These are phyloP conservation scores for Microplitis deprimator DNA, from an alignment of 2,888 invertebrate species.

Conservation along the genomic window DNA sequence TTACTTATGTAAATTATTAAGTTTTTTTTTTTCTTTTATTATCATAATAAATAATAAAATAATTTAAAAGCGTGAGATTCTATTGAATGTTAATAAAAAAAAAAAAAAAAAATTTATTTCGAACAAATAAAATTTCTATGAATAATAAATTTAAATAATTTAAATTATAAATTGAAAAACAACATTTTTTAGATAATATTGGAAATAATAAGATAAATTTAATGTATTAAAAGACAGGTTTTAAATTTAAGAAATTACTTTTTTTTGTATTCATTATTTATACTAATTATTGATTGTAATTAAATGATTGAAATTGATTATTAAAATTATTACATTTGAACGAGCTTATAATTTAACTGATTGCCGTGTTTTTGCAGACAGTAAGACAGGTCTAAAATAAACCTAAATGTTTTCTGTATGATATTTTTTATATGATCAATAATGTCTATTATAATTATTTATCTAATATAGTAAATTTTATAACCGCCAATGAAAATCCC, in stretches of 20 bases:
- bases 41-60: constrained; percentile 17
- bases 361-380: constrained; percentile 54
- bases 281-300: constrained; percentile 13
- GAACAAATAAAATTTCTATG: background rate
- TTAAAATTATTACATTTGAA: constrained; percentile 4
- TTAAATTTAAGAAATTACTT: background rate
- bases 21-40: constrained; percentile 28
- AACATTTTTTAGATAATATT: background rate
- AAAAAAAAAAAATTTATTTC: background rate
- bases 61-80: constrained; percentile 17
- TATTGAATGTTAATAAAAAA: constrained; percentile 10
- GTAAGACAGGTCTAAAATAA: constrained; percentile 61
- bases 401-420: constrained; percentile 49
- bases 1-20: constrained; percentile 44
- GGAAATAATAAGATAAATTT: background rate
- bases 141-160: background rate
- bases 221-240: too few species aligned
- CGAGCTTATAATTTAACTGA: constrained; percentile 51
- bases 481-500: constrained; percentile 27
- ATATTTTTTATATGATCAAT: constrained; percentile 57
- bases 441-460: constrained; percentile 39
- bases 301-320: constrained; percentile 21
- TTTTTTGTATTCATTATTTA: constrained; percentile 22
- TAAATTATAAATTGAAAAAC: background rate
- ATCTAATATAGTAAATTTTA: background rate